These are phyloP conservation scores for Euura saliciscinereae DNA, from an alignment of 1,140 invertebrate genomes.

Conservation along the genomic window DNA sequence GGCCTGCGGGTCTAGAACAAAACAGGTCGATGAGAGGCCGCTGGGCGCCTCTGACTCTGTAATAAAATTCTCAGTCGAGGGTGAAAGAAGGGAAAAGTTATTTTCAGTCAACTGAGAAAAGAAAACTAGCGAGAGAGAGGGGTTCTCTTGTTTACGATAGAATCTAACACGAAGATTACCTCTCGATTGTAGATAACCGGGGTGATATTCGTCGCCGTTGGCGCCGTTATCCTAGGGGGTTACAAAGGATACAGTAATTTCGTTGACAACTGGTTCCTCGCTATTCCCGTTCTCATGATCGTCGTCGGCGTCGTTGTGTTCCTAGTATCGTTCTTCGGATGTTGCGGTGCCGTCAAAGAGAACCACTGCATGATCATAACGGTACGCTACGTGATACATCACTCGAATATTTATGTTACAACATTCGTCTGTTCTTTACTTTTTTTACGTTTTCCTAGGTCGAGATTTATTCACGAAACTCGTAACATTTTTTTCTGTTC, in stretches of 20 bases:
- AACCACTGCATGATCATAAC: slow-evolving; percentile 88
- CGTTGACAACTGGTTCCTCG: slow-evolving; percentile 73
- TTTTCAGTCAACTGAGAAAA: slow-evolving; percentile 1
- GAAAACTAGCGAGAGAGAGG: no score
- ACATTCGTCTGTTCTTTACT: background rate
- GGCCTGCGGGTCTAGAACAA: background rate
- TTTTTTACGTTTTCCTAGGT: background rate
- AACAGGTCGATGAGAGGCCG: background rate
- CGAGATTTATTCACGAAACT: background rate
- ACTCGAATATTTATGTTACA: background rate
- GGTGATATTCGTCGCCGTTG: slow-evolving; percentile 75
- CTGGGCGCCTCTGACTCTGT: background rate
- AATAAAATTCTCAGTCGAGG: slow-evolving; percentile 5
- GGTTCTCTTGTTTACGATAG: no score
- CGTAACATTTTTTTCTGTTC: background rate
- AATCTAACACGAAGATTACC: no score
- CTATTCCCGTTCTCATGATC: slow-evolving; percentile 79
- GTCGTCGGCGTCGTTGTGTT: slow-evolving; percentile 84
- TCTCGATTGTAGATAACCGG: slow-evolving; percentile 71
- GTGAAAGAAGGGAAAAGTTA: slow-evolving; percentile 8
- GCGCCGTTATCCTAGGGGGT: slow-evolving; percentile 69
- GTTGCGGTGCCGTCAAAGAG: slow-evolving; percentile 86
- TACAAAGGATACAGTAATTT: slow-evolving; percentile 74
- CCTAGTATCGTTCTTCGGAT: slow-evolving; percentile 86
- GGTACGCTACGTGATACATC: slow-evolving; percentile 57